Base-by-base conservation (phyloP, 2,888 invertebrate genomes). In the Parnassius orleans region DNA sequence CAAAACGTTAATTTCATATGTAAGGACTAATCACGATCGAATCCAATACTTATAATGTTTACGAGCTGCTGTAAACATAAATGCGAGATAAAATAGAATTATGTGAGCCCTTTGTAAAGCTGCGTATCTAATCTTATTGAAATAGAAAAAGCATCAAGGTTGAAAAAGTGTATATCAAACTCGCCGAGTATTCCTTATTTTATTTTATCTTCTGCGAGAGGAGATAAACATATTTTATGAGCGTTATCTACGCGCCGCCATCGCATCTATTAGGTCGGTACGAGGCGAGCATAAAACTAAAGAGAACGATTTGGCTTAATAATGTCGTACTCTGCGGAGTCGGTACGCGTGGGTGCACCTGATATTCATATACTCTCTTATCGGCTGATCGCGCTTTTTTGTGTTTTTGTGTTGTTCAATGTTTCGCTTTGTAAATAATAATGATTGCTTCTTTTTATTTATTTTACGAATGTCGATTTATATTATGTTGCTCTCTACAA, bases 231-330 rank as follows among this genome's bases (percentile, higher is more conserved):
- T 67, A 66, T 73, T 76, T 73, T 70, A 71, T 74, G 72, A 70
- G 66, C 72, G 67, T 75, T 78, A 77, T 78, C 73, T 76, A 62
- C 58, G 68, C 67, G 68, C 74, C 70, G 75, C 75, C 77, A 74
- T 81, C 74, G 72, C 73, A 76, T 78, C 74, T 78, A 74, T 79
- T 77, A 76, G 72, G 71, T 70, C 64, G 72, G 73, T 81, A 83
- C 84, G 65, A 81, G 82, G 81, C 76, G 70, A 74, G 69, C 79
- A 84, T 85, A 78, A 78, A 80, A 78, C 75, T 75, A 76, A 79
- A 80, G 79, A 79, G 74, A 71, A 73, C 73, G 70, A 78, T 80
- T 81, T 79, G 72, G 76, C 74, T 77, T 80, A 81, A 83, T 81
- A 79, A 81, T 78, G 76, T 80, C 79, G 78, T 82, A 72, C 68